Evolutionary conservation across 2,113 vertebrate genomes (phyloP).

Genomic region (Danio rerio): DNA sequence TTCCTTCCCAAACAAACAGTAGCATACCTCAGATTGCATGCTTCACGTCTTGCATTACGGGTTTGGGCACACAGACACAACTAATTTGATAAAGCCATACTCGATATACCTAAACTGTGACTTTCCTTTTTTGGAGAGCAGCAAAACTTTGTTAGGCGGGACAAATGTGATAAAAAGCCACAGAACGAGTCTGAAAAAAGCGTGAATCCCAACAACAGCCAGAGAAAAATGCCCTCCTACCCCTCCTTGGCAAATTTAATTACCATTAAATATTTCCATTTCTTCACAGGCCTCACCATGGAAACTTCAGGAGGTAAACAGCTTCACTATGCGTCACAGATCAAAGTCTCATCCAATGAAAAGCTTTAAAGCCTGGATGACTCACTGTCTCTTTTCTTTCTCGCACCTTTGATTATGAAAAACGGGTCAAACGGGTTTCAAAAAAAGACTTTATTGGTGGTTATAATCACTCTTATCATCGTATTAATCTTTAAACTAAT

Average conservation of each 20-base stretch:
- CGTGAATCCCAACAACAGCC: constrained; percentile 8
- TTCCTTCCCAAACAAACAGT: neutral
- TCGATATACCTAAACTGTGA: constrained; percentile 11
- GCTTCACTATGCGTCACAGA: constrained; percentile 40
- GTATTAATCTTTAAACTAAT: neutral
- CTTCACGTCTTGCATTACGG: constrained; percentile 19
- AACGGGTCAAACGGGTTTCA: constrained; percentile 27
- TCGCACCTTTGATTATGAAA: constrained; percentile 14
- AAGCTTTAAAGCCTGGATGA: constrained; percentile 26
- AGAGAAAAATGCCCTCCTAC: neutral
- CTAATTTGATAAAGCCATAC: constrained; percentile 6
- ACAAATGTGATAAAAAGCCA: constrained; percentile 3
- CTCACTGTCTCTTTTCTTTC: constrained; percentile 30
- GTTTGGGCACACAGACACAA: neutral
- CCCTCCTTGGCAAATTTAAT: neutral
- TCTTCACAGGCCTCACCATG: neutral
- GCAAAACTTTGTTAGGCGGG: neutral
- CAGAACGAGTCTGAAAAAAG: neutral
- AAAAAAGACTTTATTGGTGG: constrained; percentile 6
- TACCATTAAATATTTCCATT: constrained; percentile 4
- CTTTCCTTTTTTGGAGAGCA: neutral
- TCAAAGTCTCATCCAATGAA: constrained; percentile 43
- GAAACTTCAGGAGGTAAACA: constrained; percentile 26
- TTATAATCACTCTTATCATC: neutral
- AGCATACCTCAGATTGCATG: neutral